Percentiles rank a stretch among this genome's conserved stretches.
phyloP scores from a whole-genome alignment of 1,140 invertebrate species.

The Tyrophagus putrescentiae region DNA sequence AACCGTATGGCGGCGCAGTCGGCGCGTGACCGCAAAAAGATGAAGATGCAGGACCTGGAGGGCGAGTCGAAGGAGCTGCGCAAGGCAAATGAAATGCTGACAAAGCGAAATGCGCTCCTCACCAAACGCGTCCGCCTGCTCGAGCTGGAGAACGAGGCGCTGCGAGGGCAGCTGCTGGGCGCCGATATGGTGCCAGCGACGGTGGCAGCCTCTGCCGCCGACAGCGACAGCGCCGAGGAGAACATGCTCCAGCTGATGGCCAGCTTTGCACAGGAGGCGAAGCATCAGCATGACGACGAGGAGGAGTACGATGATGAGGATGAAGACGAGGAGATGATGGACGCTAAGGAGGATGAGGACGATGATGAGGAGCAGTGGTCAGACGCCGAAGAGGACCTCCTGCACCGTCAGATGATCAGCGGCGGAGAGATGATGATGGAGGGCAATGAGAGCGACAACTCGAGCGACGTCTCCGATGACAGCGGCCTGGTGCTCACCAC shows the following conservation, averaged over 20 bases:
- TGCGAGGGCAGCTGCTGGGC: not conserved
- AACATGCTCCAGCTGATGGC: not conserved
- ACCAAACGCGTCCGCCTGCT: not conserved
- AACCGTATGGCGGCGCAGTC: conserved; percentile 95
- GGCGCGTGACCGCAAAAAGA: conserved; percentile 89
- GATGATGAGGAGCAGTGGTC: not conserved
- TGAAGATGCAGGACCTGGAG: conserved; percentile 74
- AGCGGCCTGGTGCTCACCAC: not conserved
- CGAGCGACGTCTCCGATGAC: not conserved
- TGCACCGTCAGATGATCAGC: not conserved
- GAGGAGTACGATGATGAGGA: not conserved
- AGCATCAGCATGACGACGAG: not conserved
- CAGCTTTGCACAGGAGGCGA: not conserved
- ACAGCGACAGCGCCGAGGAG: not conserved
- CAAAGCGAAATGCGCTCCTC: not conserved
- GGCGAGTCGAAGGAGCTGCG: conserved; percentile 15
- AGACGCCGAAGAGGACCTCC: not conserved
- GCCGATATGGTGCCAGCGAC: not conserved
- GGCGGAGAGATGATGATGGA: not conserved
- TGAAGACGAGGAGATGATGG: not conserved
- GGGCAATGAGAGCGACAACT: not conserved
- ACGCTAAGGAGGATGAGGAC: not conserved
- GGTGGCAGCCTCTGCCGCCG: not conserved
- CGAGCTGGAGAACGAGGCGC: not conserved
- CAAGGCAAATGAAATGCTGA: not conserved